Evolutionary conservation across 2,113 vertebrate species (phyloP), one percentile per base, ranked within the genome.

Genomic region (Zootoca vivipara): DNA sequence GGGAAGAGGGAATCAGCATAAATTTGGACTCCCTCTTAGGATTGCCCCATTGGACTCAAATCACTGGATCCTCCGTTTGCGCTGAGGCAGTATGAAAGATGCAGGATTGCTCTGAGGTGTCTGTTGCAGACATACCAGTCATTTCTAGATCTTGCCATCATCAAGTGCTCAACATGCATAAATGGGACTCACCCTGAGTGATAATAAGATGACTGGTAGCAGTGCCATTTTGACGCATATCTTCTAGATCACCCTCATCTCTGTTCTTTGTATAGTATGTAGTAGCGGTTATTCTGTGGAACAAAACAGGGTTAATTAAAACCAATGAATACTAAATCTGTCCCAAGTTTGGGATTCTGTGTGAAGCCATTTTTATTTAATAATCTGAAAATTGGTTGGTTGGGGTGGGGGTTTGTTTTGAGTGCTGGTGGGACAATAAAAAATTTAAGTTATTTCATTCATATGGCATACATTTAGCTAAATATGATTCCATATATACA

Each of bases 401-500:
- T 6, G 52, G 8, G 64, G 24, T 26, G 10, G 33, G 64, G 15
- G 13, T 20, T 5, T 62, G 18, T 62, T 62, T 8, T 33, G 2
- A 26, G 24, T 46, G 15, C 3, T n/a, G 22, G 16, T 5, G 15
- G 24, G 56, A 35, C 38, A 22, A 33, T 26, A 75, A 30, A 75
- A 38, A 85, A 85, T 40, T 46, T 42, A 30, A 56, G n/a, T 38
- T 7, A 26, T 73, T 89, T 67, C 28, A 79, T 74, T 89, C 28
- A 13, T 13, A 64, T 20, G 46, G 82, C n/a, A 52, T 30, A 67
- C n/a, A 78, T 77, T 82, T 77, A 12, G 52, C 40, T 89, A n/a
- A 30, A 12, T 56, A 0, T 83, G 35, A 70, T 35, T 69, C 38
- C 33, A 1, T 35, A 5, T 10, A 0, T 0, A 77, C 64, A 0